Evolutionary conservation across 2,797 vertebrate species (phyloP).

Genomic region (Oreochromis grahami): DNA sequence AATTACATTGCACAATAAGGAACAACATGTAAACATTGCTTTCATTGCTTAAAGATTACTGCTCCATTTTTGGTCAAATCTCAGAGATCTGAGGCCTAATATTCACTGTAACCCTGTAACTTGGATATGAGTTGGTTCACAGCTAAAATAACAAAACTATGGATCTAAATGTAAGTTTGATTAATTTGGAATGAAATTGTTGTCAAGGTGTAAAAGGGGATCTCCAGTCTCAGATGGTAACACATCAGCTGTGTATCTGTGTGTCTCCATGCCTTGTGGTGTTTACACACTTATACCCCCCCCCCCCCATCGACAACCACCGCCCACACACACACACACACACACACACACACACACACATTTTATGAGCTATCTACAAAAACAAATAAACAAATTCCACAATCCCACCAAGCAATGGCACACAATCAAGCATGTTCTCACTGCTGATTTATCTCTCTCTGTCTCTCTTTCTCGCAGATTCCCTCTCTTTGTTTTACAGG

Average conservation of each 20-base stretch:
- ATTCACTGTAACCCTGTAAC: not conserved
- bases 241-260: constrained; percentile 29
- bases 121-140: not conserved
- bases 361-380: constrained; percentile 42
- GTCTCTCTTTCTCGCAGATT: not conserved
- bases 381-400: constrained; percentile 55
- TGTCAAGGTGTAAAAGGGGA: constrained; percentile 29
- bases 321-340: not conserved
- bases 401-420: not conserved
- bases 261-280: not conserved
- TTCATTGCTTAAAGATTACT: not conserved
- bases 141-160: not conserved
- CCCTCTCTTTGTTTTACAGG: not conserved
- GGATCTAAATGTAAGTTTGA: constrained; percentile 2
- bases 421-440: constrained; percentile 12
- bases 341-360: no score
- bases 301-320: not conserved
- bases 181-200: constrained; percentile 23
- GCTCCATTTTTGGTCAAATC: not conserved
- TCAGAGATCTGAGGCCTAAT: not conserved
- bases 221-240: constrained; percentile 37
- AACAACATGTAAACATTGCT: not conserved
- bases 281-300: constrained; percentile 43
- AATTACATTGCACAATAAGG: not conserved
- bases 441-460: constrained; percentile 10